phyloP scores from a whole-genome alignment of 1,140 invertebrate species.

The Neodiprion virginianus region DNA sequence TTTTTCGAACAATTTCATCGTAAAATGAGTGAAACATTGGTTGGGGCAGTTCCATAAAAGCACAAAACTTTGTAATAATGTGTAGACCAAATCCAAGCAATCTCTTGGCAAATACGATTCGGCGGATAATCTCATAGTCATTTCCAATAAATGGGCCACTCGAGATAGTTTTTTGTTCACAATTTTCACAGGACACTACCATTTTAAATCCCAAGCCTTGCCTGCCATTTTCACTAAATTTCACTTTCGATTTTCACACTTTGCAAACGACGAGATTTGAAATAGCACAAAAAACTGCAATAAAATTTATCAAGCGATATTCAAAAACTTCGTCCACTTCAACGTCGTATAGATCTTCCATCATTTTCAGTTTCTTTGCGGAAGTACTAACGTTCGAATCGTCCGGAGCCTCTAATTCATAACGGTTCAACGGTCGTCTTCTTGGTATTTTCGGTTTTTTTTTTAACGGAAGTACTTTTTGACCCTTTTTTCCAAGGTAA shows the following conservation, averaged over 20 bases:
- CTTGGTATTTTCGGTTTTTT: constrained; percentile 20
- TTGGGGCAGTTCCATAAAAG: constrained; percentile 26
- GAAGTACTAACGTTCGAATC: constrained; percentile 24
- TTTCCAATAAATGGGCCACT: constrained; percentile 31
- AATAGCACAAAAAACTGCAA: constrained; percentile 27
- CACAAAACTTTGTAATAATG: constrained; percentile 31
- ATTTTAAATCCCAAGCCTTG: constrained; percentile 29
- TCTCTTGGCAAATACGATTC: constrained; percentile 29
- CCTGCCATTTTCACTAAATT: constrained; percentile 22
- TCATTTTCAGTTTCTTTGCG: constrained; percentile 30
- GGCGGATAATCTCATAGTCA: constrained; percentile 30
- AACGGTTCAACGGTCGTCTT: constrained; percentile 21
- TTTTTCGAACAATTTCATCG: constrained; percentile 20
- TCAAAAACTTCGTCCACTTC: constrained; percentile 26
- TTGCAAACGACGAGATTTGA: constrained; percentile 26
- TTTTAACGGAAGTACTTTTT: not conserved
- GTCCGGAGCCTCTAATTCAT: constrained; percentile 26
- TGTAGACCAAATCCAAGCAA: constrained; percentile 25
- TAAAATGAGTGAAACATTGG: constrained; percentile 29
- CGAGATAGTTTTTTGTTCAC: constrained; percentile 7
- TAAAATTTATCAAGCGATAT: constrained; percentile 27
- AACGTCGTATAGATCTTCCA: constrained; percentile 23
- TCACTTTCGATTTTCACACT: constrained; percentile 25
- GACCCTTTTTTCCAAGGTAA: constrained; percentile 13
- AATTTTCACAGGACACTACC: constrained; percentile 19